Evolutionary conservation across 2,113 vertebrate species (phyloP).

Genomic region (Capra hircus): DNA sequence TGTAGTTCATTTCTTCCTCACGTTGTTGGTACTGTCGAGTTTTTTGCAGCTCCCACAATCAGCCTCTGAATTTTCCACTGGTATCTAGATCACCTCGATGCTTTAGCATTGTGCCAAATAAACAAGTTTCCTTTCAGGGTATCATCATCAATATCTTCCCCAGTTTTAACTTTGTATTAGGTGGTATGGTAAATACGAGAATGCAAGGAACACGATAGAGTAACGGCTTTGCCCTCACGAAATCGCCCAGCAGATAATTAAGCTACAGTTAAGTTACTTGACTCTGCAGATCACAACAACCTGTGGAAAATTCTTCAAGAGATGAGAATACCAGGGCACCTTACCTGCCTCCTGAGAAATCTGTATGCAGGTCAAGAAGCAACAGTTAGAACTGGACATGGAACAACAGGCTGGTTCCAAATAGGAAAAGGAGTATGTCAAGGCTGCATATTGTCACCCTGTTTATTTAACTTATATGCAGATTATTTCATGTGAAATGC

Average conservation of each 20-base stretch:
- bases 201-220: neutral
- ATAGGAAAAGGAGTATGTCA: neutral
- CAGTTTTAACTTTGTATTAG: neutral
- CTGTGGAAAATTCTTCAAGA: neutral
- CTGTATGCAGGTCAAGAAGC: neutral
- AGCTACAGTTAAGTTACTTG: neutral
- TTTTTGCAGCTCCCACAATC: neutral
- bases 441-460: neutral
- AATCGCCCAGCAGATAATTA: neutral
- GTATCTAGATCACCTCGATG: neutral
- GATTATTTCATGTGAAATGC: neutral
- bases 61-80: neutral
- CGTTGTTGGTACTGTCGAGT: neutral
- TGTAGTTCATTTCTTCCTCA: neutral
- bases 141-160: neutral
- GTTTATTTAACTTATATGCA: neutral
- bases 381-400: neutral
- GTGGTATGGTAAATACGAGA: neutral
- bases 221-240: neutral
- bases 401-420: neutral
- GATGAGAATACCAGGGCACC: neutral
- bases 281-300: neutral
- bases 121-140: neutral
- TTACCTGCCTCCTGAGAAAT: neutral
- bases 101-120: neutral